Percentiles rank a stretch among this genome's conserved stretches.
Conservation (phyloP, 2,797 vertebrate species). For the Liparis tanakae region DNA sequence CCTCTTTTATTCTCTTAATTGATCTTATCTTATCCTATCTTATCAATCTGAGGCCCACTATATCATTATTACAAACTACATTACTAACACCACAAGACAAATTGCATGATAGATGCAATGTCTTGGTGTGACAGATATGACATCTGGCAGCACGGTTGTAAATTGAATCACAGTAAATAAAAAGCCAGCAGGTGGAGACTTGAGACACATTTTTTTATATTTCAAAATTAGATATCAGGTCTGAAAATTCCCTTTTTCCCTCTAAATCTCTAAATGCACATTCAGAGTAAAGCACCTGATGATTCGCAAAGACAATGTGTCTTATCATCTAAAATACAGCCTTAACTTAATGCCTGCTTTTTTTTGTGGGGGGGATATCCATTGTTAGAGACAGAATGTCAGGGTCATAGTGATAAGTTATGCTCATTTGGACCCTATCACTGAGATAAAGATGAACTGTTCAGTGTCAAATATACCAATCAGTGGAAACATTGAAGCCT, state of each 20-base stretch:
- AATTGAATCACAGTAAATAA: slow-evolving; percentile 7
- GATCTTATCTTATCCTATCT: not conserved
- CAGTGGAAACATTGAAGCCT: no score
- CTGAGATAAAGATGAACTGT: no score
- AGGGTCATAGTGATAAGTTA: no score
- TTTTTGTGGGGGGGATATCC: not conserved
- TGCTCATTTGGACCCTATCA: no score
- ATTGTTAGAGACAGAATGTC: no score
- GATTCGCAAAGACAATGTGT: not conserved
- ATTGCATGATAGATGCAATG: slow-evolving; percentile 10
- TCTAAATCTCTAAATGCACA: not conserved
- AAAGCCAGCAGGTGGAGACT: slow-evolving; percentile 72
- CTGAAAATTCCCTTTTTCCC: not conserved
- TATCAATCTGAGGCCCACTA: slow-evolving; percentile 1
- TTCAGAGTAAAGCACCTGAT: slow-evolving; percentile 11
- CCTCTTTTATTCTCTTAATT: not conserved
- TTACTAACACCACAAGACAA: slow-evolving; percentile 22
- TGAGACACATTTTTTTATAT: slow-evolving; percentile 31
- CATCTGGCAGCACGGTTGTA: slow-evolving; percentile 17
- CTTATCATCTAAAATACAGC: not conserved
- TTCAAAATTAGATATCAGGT: slow-evolving; percentile 10
- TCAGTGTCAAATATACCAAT: no score
- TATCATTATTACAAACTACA: slow-evolving; percentile 11
- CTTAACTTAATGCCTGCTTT: not conserved
- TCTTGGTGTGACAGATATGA: slow-evolving; percentile 26